Evolutionary conservation across 1,140 invertebrate species (phyloP), one percentile per base, ranked within the genome.

Genomic region (Drosophila persimilis): DNA sequence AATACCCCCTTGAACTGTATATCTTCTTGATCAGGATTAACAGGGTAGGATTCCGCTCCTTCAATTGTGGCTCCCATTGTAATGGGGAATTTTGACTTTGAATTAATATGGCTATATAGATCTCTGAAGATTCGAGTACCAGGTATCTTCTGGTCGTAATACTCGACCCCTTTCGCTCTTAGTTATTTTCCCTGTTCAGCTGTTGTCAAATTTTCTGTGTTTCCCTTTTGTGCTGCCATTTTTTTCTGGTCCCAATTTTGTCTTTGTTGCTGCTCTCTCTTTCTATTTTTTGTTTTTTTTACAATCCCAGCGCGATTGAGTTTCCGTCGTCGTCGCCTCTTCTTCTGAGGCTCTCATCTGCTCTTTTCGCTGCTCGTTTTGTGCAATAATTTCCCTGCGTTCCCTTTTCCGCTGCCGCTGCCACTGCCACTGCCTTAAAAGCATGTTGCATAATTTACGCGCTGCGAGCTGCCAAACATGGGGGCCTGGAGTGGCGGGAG

Each of bases 391-490:
- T 69, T 57, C 45, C 64, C 52, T 67, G 43, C 47, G 52, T 52
- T 58, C 39, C 47, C 50, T 62, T 64, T 67, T 45, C 47, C 47
- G 47, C 76, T 46, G 51, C 47, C 47, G 47, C 76, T 46, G 51
- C 44, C 70, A 11, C 29, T 29, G 6, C 29, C 29, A 29, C 29
- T 54, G 61, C 44, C 74, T 84, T 86, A 81, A 86, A 81, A 86
- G 81, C 81, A 81, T 88, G 83, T 78, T 86, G 83, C 81, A 86
- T 86, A 86, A 86, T 86, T 86, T 81, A 86, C 72, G 64, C 70
- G 54, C 50, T 46, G 57, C 57, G 50, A 77, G 51, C 46, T 65
- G 70, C 41, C 62, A 66, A 70, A 22, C 47, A 45, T 13, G 20
- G 63, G 13, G 29, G 4, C 29, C 1, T 26, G 29, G 53, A 6